Evolutionary conservation across 35 echinoderm and acorn worm genomes (phyloP).

Genomic region (Lytechinus pictus): DNA sequence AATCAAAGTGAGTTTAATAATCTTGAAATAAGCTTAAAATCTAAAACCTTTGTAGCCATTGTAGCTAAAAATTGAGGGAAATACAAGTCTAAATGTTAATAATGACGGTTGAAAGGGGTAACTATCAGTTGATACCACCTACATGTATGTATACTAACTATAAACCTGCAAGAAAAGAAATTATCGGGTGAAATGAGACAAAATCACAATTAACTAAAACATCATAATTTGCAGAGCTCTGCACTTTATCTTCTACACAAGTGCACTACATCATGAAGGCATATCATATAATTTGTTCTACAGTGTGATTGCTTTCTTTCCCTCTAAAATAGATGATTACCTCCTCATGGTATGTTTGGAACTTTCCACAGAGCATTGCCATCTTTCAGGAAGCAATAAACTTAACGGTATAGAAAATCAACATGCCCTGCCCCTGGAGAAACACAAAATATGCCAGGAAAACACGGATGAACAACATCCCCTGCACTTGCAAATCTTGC

Average conservation of each 20-base stretch:
- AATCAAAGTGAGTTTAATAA: too few species aligned
- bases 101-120: too few species aligned
- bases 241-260: neutral
- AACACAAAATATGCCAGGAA: neutral
- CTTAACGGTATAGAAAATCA: neutral
- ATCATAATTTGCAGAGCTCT: too few species aligned
- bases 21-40: too few species aligned
- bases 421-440: neutral
- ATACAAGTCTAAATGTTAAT: too few species aligned
- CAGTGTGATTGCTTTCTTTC: neutral
- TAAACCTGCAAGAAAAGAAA: too few species aligned
- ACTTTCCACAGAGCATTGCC: neutral
- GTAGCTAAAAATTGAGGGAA: too few species aligned
- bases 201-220: too few species aligned
- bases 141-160: too few species aligned
- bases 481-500: constrained; percentile 35
- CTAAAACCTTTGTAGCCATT: too few species aligned
- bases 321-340: neutral
- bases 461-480: constrained; percentile 5
- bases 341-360: neutral
- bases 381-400: neutral
- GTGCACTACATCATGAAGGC: neutral
- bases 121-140: too few species aligned
- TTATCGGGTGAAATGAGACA: too few species aligned
- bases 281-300: neutral